phyloP scores from a whole-genome alignment of 2,113 vertebrate genomes.

The Sapajus apella region DNA sequence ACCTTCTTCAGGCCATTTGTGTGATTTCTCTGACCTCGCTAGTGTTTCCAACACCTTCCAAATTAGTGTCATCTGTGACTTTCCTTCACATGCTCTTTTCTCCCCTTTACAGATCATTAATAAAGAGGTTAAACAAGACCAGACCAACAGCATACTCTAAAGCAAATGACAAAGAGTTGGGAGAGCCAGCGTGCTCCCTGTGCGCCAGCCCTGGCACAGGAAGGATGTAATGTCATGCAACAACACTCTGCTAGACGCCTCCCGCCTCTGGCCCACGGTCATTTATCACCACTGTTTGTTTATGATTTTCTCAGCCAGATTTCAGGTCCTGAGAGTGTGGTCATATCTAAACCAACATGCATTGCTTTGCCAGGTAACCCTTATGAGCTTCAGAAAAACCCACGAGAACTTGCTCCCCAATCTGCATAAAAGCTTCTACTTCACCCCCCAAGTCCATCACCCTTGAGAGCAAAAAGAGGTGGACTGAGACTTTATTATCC shows the following conservation, averaged over 20 bases:
- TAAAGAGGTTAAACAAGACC: conserved; percentile 70
- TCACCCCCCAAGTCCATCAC: not conserved
- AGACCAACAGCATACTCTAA: conserved; percentile 42
- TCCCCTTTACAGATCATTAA: conserved; percentile 71
- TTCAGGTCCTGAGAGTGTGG: conserved; percentile 40
- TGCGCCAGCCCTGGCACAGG: not conserved
- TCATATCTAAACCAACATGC: conserved; percentile 17
- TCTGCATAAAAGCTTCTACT: not conserved
- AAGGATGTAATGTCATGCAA: not conserved
- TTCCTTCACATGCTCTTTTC: conserved; percentile 44
- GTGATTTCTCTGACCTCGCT: conserved; percentile 61
- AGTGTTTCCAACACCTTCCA: conserved; percentile 64
- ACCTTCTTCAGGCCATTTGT: conserved; percentile 51
- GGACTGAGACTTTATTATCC: not conserved
- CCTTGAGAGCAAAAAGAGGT: not conserved
- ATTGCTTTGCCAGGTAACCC: conserved; percentile 41
- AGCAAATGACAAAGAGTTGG: conserved; percentile 37
- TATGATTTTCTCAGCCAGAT: conserved; percentile 62
- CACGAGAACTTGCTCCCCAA: not conserved
- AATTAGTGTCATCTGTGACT: conserved; percentile 69
- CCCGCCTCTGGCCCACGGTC: not conserved
- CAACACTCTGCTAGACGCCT: not conserved
- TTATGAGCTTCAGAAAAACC: conserved; percentile 9
- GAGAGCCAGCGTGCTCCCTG: not conserved
- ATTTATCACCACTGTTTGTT: conserved; percentile 60